Evolutionary conservation across 2,113 vertebrate species (phyloP).

Genomic region (Mandrillus leucophaeus): DNA sequence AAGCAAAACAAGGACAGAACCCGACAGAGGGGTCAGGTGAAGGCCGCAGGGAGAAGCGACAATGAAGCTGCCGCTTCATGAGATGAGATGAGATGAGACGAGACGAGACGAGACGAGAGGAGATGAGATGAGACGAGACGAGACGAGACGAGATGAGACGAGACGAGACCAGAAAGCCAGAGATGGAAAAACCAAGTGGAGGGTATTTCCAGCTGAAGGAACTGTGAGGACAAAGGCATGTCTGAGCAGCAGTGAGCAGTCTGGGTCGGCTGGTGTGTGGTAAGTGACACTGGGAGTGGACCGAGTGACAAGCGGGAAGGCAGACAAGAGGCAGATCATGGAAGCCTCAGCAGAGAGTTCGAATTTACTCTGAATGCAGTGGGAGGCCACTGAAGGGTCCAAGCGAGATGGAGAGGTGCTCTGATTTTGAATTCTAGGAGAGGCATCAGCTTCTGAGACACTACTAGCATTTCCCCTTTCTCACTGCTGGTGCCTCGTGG

Average conservation of each 20-base stretch:
- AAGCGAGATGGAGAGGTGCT: neutral
- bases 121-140: too few species aligned
- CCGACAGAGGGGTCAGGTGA: neutral
- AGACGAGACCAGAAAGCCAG: neutral
- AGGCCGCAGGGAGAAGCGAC: rapidly evolving
- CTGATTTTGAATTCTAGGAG: neutral
- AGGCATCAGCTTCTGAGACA: neutral
- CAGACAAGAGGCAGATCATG: rapidly evolving
- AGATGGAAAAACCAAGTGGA: neutral
- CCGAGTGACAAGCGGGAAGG: too few species aligned
- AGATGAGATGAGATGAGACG: too few species aligned
- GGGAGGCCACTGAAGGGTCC: neutral
- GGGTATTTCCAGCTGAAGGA: neutral
- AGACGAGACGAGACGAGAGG: too few species aligned
- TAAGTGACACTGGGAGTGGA: neutral
- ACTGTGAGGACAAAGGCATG: rapidly evolving
- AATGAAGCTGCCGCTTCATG: neutral
- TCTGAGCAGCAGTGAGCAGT: neutral
- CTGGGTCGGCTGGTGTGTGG: rapidly evolving
- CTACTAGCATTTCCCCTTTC: neutral
- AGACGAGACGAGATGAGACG: rapidly evolving
- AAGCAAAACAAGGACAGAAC: neutral
- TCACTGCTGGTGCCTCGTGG: neutral
- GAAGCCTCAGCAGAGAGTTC: neutral
- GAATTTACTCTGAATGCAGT: neutral